phyloP scores from a whole-genome alignment of 2,113 vertebrate genomes.

The Nerophis lumbriciformis region DNA sequence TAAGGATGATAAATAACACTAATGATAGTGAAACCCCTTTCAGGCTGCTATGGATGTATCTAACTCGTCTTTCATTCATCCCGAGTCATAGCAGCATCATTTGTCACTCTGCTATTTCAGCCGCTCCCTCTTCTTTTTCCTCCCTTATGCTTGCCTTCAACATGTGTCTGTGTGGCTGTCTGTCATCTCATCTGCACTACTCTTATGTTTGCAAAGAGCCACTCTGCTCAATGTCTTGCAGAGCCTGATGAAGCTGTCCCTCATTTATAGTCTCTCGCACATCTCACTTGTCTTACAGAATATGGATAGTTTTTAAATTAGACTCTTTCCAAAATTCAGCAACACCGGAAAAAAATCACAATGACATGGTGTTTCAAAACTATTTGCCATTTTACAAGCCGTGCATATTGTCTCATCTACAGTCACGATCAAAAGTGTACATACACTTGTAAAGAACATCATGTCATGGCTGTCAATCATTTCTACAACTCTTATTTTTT shows the following conservation, averaged over 20 bases:
- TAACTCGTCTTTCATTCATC: slow-evolving; percentile 25
- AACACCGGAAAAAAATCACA: no score
- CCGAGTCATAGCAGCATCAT: slow-evolving; percentile 25
- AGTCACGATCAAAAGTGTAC: no score
- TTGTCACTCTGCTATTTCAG: slow-evolving; percentile 30
- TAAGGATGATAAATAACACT: slow-evolving; percentile 19
- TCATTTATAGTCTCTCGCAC: slow-evolving; percentile 9
- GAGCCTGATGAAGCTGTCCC: slow-evolving; percentile 3
- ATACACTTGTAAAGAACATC: no score
- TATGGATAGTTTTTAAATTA: neutral
- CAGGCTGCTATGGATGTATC: slow-evolving; percentile 25
- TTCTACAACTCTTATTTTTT: no score
- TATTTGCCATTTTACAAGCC: slow-evolving; percentile 26
- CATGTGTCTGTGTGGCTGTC: slow-evolving; percentile 13
- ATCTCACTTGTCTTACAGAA: neutral
- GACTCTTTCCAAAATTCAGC: no score
- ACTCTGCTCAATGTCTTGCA: slow-evolving; percentile 1
- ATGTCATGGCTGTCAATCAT: no score
- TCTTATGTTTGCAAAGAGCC: slow-evolving; percentile 8
- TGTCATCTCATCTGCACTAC: slow-evolving; percentile 7
- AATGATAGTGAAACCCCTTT: slow-evolving; percentile 28
- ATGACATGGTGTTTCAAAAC: slow-evolving; percentile 27
- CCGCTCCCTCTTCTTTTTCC: slow-evolving; percentile 16
- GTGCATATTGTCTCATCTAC: slow-evolving; percentile 29
- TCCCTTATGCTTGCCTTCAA: slow-evolving; percentile 21